Conservation (phyloP, 2,113 vertebrate genomes). For the Antennarius striatus region DNA sequence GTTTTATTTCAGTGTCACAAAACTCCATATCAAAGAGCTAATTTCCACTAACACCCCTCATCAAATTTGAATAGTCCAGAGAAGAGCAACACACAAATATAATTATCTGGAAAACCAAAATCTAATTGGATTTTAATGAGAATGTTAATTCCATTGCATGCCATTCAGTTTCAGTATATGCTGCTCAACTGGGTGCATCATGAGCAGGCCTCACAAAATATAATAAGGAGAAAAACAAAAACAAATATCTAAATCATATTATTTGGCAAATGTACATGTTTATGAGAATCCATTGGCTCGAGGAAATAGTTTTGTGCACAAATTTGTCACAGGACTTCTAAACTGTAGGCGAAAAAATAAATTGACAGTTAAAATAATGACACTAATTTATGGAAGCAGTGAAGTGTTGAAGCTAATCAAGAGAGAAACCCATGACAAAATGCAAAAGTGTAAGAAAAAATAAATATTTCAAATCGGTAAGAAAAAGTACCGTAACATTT, state of each 20-base stretch:
- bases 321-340: constrained; percentile 68
- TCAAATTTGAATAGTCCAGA: constrained; percentile 69
- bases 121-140: constrained; percentile 76
- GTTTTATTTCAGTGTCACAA: constrained; percentile 29
- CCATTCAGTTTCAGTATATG: constrained; percentile 62
- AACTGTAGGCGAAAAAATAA: constrained; percentile 64
- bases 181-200: constrained; percentile 49
- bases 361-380: constrained; percentile 74
- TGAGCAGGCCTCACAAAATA: constrained; percentile 47
- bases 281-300: constrained; percentile 46
- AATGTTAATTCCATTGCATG: constrained; percentile 74
- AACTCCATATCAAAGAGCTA: constrained; percentile 57
- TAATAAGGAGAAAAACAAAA: constrained; percentile 14
- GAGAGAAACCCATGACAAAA: constrained; percentile 62
- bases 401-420: constrained; percentile 70
- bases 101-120: constrained; percentile 75
- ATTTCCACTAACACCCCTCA: constrained; percentile 73
- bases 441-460: constrained; percentile 39
- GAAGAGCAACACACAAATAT: constrained; percentile 65
- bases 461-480: not conserved
- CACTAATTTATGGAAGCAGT: constrained; percentile 63
- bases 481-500: too few species aligned
- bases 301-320: constrained; percentile 49
- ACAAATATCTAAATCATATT: constrained; percentile 46
- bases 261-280: constrained; percentile 38